Base-by-base conservation (phyloP, 2,113 vertebrate species). In the Hippocampus barbouri region DNA sequence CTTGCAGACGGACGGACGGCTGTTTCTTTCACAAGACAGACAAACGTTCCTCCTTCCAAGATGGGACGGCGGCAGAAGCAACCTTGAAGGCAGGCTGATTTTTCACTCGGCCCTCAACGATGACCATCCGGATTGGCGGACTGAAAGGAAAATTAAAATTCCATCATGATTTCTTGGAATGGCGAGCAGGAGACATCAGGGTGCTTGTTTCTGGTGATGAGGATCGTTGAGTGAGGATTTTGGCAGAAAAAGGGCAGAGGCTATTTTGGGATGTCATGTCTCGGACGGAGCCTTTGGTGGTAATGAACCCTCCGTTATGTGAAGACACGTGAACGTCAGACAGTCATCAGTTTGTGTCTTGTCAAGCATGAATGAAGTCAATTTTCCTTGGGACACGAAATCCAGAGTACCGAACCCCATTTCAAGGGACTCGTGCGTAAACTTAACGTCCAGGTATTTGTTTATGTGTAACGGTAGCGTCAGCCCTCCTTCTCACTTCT, bases 231-330 rank as follows among this genome's bases (percentile, higher is more conserved):
- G 72, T 47, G 76, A 79, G 70, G 69, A 67, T 81, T 83, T 79
- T 86, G 87, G 83, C 84, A 83, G 75, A 34, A 82, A 83, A 74
- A 61, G 59, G 0, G 16, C 20, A 2, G 15, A 68, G 0, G 49
- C 87, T 88, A 87, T 89, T 87, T 89, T 83, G 73, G 80, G 83
- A 81, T 74, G 73, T 82, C 65, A 65, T 65, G 45, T 85, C 68
- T 61, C 2, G 30, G 30, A 30, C 30, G 30, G 30, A 30, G 30
- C 73, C 60, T 80, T 85, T 72, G 73, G 79, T 76, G 79, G 43
- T 72, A 67, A 73, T 61, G 71, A 73, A 71, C 27, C 27, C 63
- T 61, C 49, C n/a, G 34, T 73, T 76, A 73, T 82, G 69, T 81
- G 64, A 30, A 45, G 27, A 65, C 61, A 69, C 62, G 49, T 53